These are phyloP conservation scores for Haliclona indistincta DNA, from an alignment of 37 sponge, comb jelly and placozoan genomes.

Conservation along the genomic window DNA sequence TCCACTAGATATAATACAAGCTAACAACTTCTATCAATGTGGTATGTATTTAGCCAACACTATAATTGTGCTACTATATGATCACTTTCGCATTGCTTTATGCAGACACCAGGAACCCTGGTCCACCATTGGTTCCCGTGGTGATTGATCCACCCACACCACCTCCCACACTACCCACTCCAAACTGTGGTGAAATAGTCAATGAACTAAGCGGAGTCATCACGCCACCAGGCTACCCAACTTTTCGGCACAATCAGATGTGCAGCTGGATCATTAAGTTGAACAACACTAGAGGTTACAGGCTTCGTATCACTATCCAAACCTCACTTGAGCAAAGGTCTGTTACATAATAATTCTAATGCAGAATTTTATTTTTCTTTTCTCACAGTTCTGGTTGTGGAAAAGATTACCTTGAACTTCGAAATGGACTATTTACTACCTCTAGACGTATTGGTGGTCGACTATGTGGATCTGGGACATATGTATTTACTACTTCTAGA, in stretches of 20 bases:
- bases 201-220: slow-evolving; percentile 18
- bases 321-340: too few relatives aligned
- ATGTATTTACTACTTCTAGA: too few relatives aligned
- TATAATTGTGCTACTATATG: not conserved
- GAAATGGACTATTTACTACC: not conserved
- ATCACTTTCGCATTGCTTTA: not conserved
- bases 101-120: slow-evolving; percentile 1
- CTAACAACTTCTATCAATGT: slow-evolving; percentile 67
- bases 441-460: not conserved
- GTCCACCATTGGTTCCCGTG: not conserved
- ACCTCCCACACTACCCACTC: slow-evolving; percentile 8
- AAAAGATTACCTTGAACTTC: slow-evolving; percentile 5
- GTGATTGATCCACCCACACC: not conserved
- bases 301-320: slow-evolving; percentile 7
- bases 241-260: slow-evolving; percentile 15
- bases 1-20: slow-evolving; percentile 59
- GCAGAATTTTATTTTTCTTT: not conserved
- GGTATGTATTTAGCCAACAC: slow-evolving; percentile 28
- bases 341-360: not conserved
- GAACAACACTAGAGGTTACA: not conserved
- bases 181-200: slow-evolving; percentile 34
- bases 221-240: slow-evolving; percentile 32
- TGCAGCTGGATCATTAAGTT: slow-evolving; percentile 51
- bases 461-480: too few relatives aligned
- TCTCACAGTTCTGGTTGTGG: slow-evolving; percentile 3